Percentiles rank a stretch among this genome's conserved stretches.
Conservation (phyloP, 2,888 invertebrate species). For the Zootermopsis nevadensis region DNA sequence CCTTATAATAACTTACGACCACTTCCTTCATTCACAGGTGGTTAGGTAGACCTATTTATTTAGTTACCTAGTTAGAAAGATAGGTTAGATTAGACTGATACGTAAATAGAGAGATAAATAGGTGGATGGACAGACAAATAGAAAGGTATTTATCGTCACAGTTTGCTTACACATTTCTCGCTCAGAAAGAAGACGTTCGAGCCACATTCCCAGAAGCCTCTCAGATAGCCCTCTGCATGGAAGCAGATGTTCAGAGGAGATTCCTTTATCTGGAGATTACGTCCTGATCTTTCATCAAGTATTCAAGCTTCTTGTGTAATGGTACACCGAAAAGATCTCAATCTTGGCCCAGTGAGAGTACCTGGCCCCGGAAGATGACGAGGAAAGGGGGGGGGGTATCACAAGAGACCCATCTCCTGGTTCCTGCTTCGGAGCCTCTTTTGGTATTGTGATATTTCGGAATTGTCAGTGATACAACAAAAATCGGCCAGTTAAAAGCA, state of each 20-base stretch:
- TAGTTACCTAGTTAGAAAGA: no score
- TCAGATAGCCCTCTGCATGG: neutral
- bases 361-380: no score
- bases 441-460: neutral
- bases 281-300: neutral
- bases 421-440: neutral
- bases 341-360: neutral
- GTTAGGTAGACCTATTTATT: no score
- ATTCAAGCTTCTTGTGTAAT: neutral
- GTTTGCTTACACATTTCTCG: no score
- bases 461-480: neutral
- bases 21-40: no score
- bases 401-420: neutral
- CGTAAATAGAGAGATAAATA: no score
- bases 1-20: no score
- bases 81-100: no score
- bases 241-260: neutral
- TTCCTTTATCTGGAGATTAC: neutral
- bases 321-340: constrained; percentile 3
- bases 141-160: no score
- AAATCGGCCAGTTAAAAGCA: neutral
- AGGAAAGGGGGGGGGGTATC: neutral
- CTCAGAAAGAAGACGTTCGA: no score
- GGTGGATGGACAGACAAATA: no score
- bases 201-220: neutral